Evolutionary conservation across 2,888 invertebrate species (phyloP), one percentile per base, ranked within the genome.

Genomic region (Timema podura): DNA sequence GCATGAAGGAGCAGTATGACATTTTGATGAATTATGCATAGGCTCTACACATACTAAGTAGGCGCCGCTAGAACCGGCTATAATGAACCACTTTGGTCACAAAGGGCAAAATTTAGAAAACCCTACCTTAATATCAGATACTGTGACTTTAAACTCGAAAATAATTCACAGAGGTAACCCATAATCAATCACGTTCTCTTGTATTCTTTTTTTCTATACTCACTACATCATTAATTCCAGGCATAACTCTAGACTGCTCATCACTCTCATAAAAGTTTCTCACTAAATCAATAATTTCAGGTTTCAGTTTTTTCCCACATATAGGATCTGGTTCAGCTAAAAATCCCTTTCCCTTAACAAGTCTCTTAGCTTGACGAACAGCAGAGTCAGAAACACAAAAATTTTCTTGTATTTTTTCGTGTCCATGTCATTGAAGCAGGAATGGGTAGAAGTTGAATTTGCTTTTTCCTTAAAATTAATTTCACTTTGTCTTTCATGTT

Each of bases 201-300:
- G 47, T 67, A 48, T 16, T 16, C 30, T 65, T 51, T 67, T 67
- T 51, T 67, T 44, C 67, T 67, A 44, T 9, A 49, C 44, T 49
- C 44, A 54, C 46, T 11, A 54, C 13, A 51, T 67, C 67, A n/a
- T 51, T 30, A 5, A 54, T 67, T 67, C 67, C 49, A 44, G 44
- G 5, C 5, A 54, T 49, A 16, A 67, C n/a, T 54, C 67, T 67
- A 11, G 51, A 67, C 48, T 67, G 54, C 11, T 54, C 8, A 67
- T 54, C 67, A 16, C 67, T 67, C 44, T 67, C 67, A 67, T 67
- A 54, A 54, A 67, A 67, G 10, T 5, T 66, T 66, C 48, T 65
- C 48, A 66, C 66, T 46, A 51, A 54, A 44, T 51, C 30, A 30
- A 51, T 30, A 67, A 51, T 67, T 67, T 51, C 10, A 51, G 54